Percentiles rank a stretch among this genome's conserved stretches.
Conservation (phyloP, 1,140 invertebrate genomes). For the Anoplophora glabripennis region DNA sequence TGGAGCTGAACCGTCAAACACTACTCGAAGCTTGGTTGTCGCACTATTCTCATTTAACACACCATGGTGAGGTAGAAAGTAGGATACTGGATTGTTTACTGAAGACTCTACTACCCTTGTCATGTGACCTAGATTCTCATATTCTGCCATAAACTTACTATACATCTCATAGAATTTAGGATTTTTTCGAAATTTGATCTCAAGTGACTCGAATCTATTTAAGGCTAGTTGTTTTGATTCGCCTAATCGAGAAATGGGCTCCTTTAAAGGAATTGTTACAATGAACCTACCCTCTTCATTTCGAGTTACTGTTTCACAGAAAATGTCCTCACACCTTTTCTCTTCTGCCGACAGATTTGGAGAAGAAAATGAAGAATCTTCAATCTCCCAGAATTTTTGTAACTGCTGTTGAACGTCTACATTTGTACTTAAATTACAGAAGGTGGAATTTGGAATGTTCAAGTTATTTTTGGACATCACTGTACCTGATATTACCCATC, state of each 20-base stretch:
- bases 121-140: constrained; percentile 9
- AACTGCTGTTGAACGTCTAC: neutral
- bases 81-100: neutral
- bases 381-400: constrained; percentile 22
- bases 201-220: neutral
- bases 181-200: neutral
- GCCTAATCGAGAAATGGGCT: neutral
- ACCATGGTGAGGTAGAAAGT: constrained; percentile 42
- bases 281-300: constrained; percentile 5
- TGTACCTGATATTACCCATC: constrained; percentile 15
- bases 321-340: constrained; percentile 11
- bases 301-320: constrained; percentile 11
- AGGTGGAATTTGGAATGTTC: neutral
- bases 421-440: neutral
- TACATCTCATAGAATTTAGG: neutral
- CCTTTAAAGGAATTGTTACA: constrained; percentile 17
- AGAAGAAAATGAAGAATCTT: constrained; percentile 6
- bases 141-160: constrained; percentile 10
- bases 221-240: constrained; percentile 3
- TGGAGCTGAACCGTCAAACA: constrained; percentile 36
- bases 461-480: too few species aligned
- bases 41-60: constrained; percentile 27
- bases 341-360: constrained; percentile 3
- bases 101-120: neutral
- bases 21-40: constrained; percentile 32